Base-by-base conservation (phyloP, 2,113 vertebrate species). In the Raja brachyura region DNA sequence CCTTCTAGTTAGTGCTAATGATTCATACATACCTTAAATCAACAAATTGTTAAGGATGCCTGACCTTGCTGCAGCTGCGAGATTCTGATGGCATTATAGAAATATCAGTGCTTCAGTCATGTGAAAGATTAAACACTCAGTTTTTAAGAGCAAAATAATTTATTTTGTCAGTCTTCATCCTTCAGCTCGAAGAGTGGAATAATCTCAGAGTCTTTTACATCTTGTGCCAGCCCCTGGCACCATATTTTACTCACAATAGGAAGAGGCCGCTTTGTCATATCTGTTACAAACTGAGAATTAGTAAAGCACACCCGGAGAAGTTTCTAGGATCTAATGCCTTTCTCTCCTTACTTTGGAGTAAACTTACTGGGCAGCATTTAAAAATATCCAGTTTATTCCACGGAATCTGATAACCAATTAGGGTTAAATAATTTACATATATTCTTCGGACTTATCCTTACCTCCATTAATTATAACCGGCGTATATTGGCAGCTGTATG, bases 71-170 rank as follows among this genome's bases (percentile, higher is more conserved):
- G 61, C 61, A 33, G 61, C 63, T 33, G n/a, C 56, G 0, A 33
- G 48, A 79, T 16, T 79, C 77, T 18, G 61, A 68, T 39, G n/a
- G 86, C 61, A 90, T 90, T 90, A 90, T 33, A 90, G 56, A 68
- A 90, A 90, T 90, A 90, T 66, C 61, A 90, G 14, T 33, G 13
- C 86, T 90, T 90, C 86, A 90, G 16, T 68, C 86, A 39, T 90
- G 86, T 90, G 61, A 90, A 63, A 68, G 86, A 90, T 68, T 90
- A 68, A 68, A 90, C 16, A 68, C 86, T 31, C 63, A 6, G 7
- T 66, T 68, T 90, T 90, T 90, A 20, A 90, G 31, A 90, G n/a
- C 86, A 66, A 90, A 88, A 90, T 90, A 13, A 33, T 90, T 59
- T 90, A 4, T 90, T 66, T 90, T 90, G 86, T 90, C 18, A 66